A percentile compares a stretch with the other conserved stretches of the same genome.
These are phyloP conservation scores for Orientallactaga bullata DNA, from an alignment of 2,113 vertebrate species.

Conservation along the genomic window DNA sequence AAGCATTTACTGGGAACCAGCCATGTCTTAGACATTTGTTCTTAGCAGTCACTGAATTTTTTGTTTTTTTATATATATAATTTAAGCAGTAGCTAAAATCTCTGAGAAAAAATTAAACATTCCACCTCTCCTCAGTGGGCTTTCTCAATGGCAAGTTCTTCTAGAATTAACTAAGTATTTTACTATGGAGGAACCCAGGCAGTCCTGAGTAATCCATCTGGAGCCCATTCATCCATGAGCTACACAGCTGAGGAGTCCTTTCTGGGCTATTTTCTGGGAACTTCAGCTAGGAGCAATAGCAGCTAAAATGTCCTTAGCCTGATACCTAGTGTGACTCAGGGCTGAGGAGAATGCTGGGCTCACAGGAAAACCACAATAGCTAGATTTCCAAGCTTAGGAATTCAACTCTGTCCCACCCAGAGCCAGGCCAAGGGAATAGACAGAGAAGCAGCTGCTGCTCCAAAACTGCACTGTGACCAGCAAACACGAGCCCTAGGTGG, in stretches of 20 bases:
- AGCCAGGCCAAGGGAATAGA: neutral
- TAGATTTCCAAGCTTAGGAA: neutral
- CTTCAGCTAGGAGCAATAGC: neutral
- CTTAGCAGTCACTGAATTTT: neutral
- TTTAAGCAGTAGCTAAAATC: neutral
- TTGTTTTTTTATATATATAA: neutral
- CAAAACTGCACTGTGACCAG: neutral
- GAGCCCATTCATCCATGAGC: neutral
- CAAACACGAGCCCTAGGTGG: neutral
- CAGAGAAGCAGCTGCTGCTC: neutral
- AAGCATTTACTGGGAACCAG: neutral
- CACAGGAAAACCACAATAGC: neutral
- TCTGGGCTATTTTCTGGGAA: neutral
- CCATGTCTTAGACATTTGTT: neutral
- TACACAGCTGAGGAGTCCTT: neutral
- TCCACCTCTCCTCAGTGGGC: neutral
- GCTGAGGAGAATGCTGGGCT: neutral
- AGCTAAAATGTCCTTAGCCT: neutral
- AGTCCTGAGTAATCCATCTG: neutral
- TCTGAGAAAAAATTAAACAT: conserved; percentile 2
- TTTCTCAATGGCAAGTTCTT: conserved; percentile 2
- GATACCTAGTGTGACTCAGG: neutral
- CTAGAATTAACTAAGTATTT: neutral
- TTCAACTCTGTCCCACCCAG: neutral
- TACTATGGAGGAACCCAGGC: neutral